These are phyloP conservation scores for Anthopleura xanthogrammica DNA, from an alignment of 92 coral and sea anemone genomes.

Conservation along the genomic window DNA sequence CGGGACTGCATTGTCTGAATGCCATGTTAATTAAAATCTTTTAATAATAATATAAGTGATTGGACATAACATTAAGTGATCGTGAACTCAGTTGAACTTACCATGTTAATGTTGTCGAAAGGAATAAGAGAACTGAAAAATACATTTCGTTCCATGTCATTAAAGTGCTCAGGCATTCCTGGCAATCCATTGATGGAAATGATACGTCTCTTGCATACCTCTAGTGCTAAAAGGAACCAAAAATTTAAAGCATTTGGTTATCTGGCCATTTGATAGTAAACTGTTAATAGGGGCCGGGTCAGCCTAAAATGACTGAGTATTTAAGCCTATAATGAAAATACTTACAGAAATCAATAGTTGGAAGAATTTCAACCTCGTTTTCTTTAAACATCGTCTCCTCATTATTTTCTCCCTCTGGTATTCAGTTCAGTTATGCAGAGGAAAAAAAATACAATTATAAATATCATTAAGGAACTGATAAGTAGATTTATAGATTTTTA, in stretches of 20 bases:
- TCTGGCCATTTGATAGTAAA: no score
- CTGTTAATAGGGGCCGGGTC: no score
- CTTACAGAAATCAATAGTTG: slow-evolving; percentile 94
- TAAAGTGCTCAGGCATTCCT: slow-evolving; percentile 94
- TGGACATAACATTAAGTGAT: not conserved
- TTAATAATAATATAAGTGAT: not conserved
- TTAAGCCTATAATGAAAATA: not conserved
- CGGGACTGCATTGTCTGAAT: not conserved
- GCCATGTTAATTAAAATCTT: not conserved
- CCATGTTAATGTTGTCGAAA: slow-evolving; percentile 93
- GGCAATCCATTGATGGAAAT: slow-evolving; percentile 82
- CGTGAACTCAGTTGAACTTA: slow-evolving; percentile 20
- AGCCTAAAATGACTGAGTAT: not conserved
- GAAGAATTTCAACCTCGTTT: slow-evolving; percentile 80
- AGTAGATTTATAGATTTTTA: not conserved
- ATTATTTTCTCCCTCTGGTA: slow-evolving; percentile 69
- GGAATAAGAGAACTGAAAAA: slow-evolving; percentile 89
- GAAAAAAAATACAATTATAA: not conserved
- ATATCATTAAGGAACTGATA: not conserved
- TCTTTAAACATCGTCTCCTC: slow-evolving; percentile 59
- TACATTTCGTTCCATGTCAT: slow-evolving; percentile 85
- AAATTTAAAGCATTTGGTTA: not conserved
- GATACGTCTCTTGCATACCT: slow-evolving; percentile 89
- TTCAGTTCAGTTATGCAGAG: not conserved
- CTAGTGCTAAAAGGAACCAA: slow-evolving; percentile 56